A percentile compares a stretch with the other conserved stretches of the same genome.
These are phyloP conservation scores for Dasypolia templi DNA, from an alignment of 2,888 invertebrate species.

Conservation along the genomic window DNA sequence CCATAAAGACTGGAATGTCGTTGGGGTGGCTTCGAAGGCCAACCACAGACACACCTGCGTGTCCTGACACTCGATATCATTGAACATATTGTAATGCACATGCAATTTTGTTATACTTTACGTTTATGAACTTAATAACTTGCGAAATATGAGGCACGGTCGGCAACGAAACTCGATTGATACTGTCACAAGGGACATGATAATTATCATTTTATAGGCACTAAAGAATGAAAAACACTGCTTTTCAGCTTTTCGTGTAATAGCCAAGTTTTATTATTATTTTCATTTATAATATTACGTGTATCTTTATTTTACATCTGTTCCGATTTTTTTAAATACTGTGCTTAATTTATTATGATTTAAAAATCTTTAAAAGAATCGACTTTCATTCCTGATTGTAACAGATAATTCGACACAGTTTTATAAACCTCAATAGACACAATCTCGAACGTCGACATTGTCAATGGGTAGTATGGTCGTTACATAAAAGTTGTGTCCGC, in stretches of 20 bases:
- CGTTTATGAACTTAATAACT: slow-evolving; percentile 27
- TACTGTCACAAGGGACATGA: not conserved
- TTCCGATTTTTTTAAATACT: not conserved
- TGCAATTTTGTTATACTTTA: slow-evolving; percentile 57
- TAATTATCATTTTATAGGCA: not conserved
- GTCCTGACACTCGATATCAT: slow-evolving; percentile 50
- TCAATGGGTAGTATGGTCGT: slow-evolving; percentile 26
- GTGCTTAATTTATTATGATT: slow-evolving; percentile 2
- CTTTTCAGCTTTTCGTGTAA: not conserved
- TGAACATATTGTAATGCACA: slow-evolving; percentile 57
- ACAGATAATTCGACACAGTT: slow-evolving; percentile 5
- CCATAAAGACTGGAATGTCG: slow-evolving; percentile 68
- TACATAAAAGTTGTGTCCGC: slow-evolving; percentile 24
- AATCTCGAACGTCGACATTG: slow-evolving; percentile 14
- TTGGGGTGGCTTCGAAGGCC: slow-evolving; percentile 70
- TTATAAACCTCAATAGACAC: not conserved
- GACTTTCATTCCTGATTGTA: slow-evolving; percentile 7
- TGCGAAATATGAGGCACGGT: slow-evolving; percentile 8
- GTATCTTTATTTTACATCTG: not conserved
- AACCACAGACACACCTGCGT: slow-evolving; percentile 59
- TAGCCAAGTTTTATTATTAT: not conserved
- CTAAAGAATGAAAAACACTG: no score
- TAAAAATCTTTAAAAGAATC: not conserved
- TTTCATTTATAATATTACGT: not conserved
- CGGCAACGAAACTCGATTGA: not conserved